A percentile compares a stretch with the other conserved stretches of the same genome.
Conservation (phyloP, 2,888 invertebrate species). For the Sphinx pinastri region DNA sequence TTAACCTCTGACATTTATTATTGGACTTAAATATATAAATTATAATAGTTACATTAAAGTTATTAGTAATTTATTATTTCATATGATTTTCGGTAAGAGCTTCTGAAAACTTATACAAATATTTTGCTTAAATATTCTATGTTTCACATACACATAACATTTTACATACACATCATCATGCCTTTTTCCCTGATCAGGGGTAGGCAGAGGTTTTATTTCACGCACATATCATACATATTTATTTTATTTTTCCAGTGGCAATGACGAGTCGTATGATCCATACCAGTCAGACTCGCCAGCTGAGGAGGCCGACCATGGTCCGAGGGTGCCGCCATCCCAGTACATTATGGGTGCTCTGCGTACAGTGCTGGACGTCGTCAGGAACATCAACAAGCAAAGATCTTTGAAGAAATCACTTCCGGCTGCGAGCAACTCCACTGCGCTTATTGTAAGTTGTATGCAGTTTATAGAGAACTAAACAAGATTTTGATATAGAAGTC, state of each 20-base stretch:
- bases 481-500: too few species aligned
- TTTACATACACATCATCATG: too few species aligned
- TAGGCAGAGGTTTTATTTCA: too few species aligned
- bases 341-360: constrained; percentile 72
- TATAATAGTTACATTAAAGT: too few species aligned
- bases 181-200: too few species aligned
- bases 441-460: constrained; percentile 52
- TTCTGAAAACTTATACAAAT: too few species aligned
- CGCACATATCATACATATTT: neutral
- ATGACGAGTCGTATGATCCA: constrained; percentile 48
- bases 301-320: constrained; percentile 41
- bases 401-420: constrained; percentile 41
- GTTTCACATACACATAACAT: too few species aligned
- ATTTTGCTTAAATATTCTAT: too few species aligned
- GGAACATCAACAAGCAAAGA: constrained; percentile 71
- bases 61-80: too few species aligned
- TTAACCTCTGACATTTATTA: too few species aligned
- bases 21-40: too few species aligned
- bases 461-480: neutral
- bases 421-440: constrained; percentile 46
- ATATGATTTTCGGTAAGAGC: too few species aligned
- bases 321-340: constrained; percentile 68
- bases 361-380: constrained; percentile 73
- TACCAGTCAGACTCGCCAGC: constrained; percentile 42
- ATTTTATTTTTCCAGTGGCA: constrained; percentile 40